Conservation (phyloP, 2,888 invertebrate genomes). For the Cosmia pyralina region DNA sequence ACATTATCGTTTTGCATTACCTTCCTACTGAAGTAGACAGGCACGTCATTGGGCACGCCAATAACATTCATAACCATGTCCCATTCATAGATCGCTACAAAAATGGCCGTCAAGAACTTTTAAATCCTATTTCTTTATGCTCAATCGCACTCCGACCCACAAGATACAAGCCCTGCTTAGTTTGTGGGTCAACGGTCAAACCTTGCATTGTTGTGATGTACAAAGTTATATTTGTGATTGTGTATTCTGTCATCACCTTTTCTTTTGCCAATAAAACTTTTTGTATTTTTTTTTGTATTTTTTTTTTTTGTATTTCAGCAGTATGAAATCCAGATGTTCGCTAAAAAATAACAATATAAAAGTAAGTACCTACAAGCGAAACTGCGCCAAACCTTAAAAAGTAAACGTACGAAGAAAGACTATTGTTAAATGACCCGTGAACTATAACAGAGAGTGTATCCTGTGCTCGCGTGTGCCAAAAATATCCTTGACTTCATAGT, state of each 20-base stretch:
- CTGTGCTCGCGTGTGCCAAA: slow-evolving; percentile 81
- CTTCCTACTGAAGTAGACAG: background rate
- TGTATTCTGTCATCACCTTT: no score
- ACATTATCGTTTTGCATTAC: background rate
- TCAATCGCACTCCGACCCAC: no score
- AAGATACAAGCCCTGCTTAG: no score
- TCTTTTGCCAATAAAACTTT: no score
- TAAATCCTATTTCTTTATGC: no score
- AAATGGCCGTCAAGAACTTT: background rate
- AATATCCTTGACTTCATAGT: slow-evolving; percentile 84
- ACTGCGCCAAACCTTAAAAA: slow-evolving; percentile 39
- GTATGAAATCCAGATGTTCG: slow-evolving; percentile 20
- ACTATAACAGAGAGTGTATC: slow-evolving; percentile 77
- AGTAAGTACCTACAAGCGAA: slow-evolving; percentile 13
- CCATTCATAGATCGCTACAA: background rate
- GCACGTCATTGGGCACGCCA: no score
- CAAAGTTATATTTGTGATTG: no score
- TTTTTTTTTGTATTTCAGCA: no score
- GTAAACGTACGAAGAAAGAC: slow-evolving; percentile 49
- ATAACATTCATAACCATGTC: background rate
- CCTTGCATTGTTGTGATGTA: no score
- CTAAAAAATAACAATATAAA: slow-evolving; percentile 15
- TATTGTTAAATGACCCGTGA: slow-evolving; percentile 71
- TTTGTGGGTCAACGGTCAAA: no score
- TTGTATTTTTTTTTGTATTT: no score